Evolutionary conservation across 2,888 invertebrate genomes (phyloP), one percentile per base, ranked within the genome.

Genomic region (Troides oblongomaculatus): DNA sequence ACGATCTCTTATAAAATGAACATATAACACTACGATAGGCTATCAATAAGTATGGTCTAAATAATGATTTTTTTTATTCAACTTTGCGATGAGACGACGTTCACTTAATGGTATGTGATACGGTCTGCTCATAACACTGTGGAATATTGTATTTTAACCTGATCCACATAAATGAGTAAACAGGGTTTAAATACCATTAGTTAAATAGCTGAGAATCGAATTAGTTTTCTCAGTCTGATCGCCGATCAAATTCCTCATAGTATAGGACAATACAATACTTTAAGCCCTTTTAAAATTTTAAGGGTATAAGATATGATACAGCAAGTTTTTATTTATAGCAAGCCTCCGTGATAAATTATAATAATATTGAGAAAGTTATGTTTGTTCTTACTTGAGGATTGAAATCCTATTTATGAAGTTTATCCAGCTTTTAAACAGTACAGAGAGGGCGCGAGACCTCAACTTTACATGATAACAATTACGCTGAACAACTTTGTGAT

Each of bases 391-490:
- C 10, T 21, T 56, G n/a, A 18, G 56, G 56, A 56, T 56, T 21
- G 56, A 56, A 56, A 21, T 21, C 21, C n/a, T 21, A 56, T 56
- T 56, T 56, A 56, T 58, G 23, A 23, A 23, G 23, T 58, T 58
- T 23, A 23, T 21, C 57, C 21, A 58, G 23, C 23, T 25, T 1
- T 53, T 53, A 21, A 23, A 23, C 57, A 8, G 23, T 58, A 23
- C 10, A 58, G 12, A 23, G 21, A 53, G n/a, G 57, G n/a, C 57
- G 7, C 57, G 10, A n/a, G 2, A 8, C 57, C 12, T 7, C 10
- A 58, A 58, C 21, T 58, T 58, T 23, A 58, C 57, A 23, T 58
- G 23, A 58, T 58, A 58, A 58, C 57, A 58, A 58, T 58, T 58
- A 23, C 57, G 23, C 10, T 58, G 23, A 23, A 58, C 23, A 58